Conservation (phyloP, 1,140 invertebrate species). For the Cotesia typhae region DNA sequence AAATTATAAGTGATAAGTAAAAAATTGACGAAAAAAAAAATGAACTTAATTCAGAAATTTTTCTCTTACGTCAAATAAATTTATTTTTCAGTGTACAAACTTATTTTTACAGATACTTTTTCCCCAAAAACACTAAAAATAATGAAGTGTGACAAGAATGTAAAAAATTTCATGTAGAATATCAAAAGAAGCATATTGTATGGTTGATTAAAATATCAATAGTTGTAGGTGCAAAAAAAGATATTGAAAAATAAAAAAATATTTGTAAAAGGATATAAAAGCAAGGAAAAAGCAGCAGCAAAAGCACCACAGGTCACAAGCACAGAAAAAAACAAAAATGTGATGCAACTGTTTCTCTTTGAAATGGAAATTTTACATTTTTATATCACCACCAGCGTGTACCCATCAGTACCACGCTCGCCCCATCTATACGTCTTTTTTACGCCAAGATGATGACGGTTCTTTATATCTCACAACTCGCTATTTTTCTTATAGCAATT, state of each 20-base stretch:
- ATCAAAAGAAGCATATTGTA: neutral
- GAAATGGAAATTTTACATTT: constrained; percentile 38
- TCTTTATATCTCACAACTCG: neutral
- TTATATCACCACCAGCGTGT: constrained; percentile 17
- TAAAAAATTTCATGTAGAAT: no score
- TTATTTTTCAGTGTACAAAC: no score
- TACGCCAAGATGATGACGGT: neutral
- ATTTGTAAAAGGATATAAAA: constrained; percentile 4
- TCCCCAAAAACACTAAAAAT: no score
- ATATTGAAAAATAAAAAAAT: constrained; percentile 10
- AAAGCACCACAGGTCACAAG: neutral
- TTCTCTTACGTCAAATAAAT: no score
- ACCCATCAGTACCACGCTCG: no score
- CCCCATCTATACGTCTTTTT: constrained; percentile 16
- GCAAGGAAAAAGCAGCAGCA: constrained; percentile 11
- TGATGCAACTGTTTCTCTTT: constrained; percentile 33
- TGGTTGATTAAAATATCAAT: constrained; percentile 12
- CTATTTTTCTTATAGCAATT: constrained; percentile 21
- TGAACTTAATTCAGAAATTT: no score
- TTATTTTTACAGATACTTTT: no score
- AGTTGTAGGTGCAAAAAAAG: constrained; percentile 5
- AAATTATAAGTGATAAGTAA: no score
- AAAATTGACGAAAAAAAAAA: no score
- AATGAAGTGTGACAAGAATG: no score
- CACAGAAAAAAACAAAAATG: constrained; percentile 29